A percentile compares a stretch with the other conserved stretches of the same genome.
Evolutionary conservation across 1,140 invertebrate genomes (phyloP).

Genomic region (Gonioctena quinquepunctata): DNA sequence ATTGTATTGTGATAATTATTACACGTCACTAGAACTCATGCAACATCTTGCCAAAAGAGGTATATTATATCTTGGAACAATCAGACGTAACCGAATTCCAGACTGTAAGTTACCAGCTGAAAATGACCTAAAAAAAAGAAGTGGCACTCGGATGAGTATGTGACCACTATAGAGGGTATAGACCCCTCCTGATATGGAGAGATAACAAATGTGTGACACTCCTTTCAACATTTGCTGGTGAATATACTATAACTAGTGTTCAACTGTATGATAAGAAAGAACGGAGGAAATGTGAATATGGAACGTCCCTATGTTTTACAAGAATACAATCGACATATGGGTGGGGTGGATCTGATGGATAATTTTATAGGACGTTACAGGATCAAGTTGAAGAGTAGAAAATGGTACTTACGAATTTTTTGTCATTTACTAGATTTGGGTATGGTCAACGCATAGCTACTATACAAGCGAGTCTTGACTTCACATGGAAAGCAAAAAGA

Average conservation of each 20-base stretch:
- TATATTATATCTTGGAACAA: not conserved
- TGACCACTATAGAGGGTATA: not conserved
- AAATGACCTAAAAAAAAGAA: not conserved
- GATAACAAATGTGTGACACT: not conserved
- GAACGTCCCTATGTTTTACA: not conserved
- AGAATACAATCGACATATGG: conserved; percentile 51
- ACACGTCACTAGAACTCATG: not conserved
- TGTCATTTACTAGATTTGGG: conserved; percentile 56
- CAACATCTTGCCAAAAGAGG: not conserved
- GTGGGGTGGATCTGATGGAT: conserved; percentile 56
- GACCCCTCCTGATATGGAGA: conserved; percentile 16
- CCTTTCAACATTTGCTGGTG: not conserved
- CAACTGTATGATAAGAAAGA: not conserved
- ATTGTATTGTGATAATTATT: not conserved
- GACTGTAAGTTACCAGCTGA: not conserved
- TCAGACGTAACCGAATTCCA: not conserved
- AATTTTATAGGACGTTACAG: conserved; percentile 54
- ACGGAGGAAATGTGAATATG: not conserved
- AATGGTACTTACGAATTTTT: conserved; percentile 56
- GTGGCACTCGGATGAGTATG: conserved; percentile 1
- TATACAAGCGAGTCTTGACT: conserved; percentile 6
- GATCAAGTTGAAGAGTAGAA: conserved; percentile 52
- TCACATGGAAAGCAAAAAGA: not conserved
- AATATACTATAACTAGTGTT: not conserved
- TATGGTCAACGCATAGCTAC: conserved; percentile 33